These are phyloP conservation scores for Dendrolimus pini DNA, from an alignment of 2,888 invertebrate genomes.

Conservation along the genomic window DNA sequence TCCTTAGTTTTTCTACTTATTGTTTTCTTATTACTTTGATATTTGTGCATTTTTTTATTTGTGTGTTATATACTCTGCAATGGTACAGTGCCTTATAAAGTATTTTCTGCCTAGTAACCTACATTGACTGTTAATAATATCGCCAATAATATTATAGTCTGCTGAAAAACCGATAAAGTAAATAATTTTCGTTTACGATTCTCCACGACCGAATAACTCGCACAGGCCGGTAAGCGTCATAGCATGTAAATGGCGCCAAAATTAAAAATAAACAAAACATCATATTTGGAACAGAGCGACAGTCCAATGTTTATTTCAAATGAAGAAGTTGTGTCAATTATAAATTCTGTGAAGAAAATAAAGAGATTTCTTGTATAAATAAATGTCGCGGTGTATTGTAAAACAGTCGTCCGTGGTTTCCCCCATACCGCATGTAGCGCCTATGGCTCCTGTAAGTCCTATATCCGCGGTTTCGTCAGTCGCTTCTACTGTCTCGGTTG, in stretches of 20 bases:
- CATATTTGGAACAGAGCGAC: constrained; percentile 68
- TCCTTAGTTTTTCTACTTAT: no score
- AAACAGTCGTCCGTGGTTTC: constrained; percentile 55
- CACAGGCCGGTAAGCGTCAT: constrained; percentile 51
- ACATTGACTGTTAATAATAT: no score
- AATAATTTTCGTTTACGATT: background rate
- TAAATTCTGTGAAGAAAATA: constrained; percentile 23
- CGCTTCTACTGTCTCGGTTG: constrained; percentile 20
- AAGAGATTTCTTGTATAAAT: constrained; percentile 18
- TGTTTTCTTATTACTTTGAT: no score
- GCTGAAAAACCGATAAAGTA: background rate
- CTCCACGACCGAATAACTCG: constrained; percentile 28
- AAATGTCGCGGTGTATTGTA: constrained; percentile 69
- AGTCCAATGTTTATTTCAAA: constrained; percentile 64
- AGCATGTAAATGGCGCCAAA: constrained; percentile 64
- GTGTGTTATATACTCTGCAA: no score
- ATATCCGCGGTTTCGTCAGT: constrained; percentile 21
- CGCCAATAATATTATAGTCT: background rate
- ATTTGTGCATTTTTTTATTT: no score
- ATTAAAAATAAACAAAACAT: constrained; percentile 73
- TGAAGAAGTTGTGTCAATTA: constrained; percentile 41
- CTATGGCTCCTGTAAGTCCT: constrained; percentile 1
- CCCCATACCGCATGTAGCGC: constrained; percentile 11
- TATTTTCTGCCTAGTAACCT: no score
- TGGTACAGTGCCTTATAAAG: no score